A percentile compares a stretch with the other conserved stretches of the same genome.
These are phyloP conservation scores for Iguana delicatissima DNA, from an alignment of 2,797 vertebrate species.

Conservation along the genomic window DNA sequence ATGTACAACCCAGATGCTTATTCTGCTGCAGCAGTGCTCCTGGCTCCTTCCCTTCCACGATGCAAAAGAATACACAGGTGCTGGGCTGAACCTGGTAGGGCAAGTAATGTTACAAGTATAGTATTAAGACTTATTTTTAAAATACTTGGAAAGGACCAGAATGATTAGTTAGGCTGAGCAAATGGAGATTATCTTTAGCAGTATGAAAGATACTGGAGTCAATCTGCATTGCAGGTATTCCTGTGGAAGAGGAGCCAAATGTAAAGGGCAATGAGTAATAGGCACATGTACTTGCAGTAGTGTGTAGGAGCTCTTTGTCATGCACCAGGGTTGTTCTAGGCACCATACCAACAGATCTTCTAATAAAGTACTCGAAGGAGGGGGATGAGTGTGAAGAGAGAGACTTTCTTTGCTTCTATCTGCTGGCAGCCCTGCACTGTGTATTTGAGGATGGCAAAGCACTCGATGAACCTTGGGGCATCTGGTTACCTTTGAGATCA, in stretches of 20 bases:
- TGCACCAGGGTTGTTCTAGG: slow-evolving; percentile 23
- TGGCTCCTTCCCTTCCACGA: neutral
- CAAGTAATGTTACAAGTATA: no score
- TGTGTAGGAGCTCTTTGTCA: slow-evolving; percentile 11
- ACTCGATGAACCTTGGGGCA: neutral
- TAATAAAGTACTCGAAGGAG: slow-evolving; percentile 1
- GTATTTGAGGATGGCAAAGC: slow-evolving; percentile 12
- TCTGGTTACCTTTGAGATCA: slow-evolving; percentile 27
- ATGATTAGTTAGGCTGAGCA: neutral
- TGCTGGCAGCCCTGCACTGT: neutral
- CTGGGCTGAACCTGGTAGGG: neutral
- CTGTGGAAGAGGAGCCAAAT: neutral
- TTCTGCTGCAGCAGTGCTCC: neutral
- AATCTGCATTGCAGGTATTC: neutral
- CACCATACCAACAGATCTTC: slow-evolving; percentile 8
- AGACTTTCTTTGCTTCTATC: slow-evolving; percentile 1
- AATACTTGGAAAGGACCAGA: neutral
- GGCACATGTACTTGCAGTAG: slow-evolving; percentile 21
- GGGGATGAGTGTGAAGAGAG: neutral
- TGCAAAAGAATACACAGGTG: neutral
- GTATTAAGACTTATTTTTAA: no score
- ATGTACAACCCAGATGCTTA: neutral
- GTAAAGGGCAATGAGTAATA: slow-evolving; percentile 20
- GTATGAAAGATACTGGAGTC: neutral
- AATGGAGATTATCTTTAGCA: neutral